phyloP scores from a whole-genome alignment of 2,888 invertebrate species.

The Scrobipalpa costella region DNA sequence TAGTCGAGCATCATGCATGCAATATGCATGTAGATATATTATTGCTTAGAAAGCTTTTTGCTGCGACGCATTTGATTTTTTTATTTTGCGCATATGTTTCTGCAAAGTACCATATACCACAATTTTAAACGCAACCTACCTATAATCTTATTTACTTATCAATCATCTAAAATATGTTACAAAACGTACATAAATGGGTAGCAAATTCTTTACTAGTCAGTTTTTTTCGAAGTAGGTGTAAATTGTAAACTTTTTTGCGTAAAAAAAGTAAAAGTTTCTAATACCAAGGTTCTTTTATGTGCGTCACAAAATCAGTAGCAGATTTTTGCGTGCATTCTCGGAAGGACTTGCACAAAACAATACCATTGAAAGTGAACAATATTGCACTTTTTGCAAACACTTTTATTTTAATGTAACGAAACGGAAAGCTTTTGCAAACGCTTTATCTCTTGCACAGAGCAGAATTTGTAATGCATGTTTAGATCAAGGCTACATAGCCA shows the following conservation, averaged over 20 bases:
- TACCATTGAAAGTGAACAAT: slow-evolving; percentile 50
- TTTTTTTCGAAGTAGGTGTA: neutral
- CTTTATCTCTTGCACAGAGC: neutral
- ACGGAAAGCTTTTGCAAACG: slow-evolving; percentile 43
- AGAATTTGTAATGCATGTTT: neutral
- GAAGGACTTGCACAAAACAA: slow-evolving; percentile 68
- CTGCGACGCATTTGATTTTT: no score
- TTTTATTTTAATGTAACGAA: slow-evolving; percentile 43
- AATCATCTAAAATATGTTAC: no score
- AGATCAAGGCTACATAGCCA: no score
- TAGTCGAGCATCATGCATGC: neutral
- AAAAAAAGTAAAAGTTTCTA: slow-evolving; percentile 17
- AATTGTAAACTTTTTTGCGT: neutral
- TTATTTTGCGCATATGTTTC: no score
- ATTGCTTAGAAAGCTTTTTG: neutral
- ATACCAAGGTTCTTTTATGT: neutral
- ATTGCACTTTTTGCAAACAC: slow-evolving; percentile 37
- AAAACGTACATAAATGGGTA: no score
- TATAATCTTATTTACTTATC: no score
- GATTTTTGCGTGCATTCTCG: slow-evolving; percentile 49
- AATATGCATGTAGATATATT: neutral
- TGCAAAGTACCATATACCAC: no score
- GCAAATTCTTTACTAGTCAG: neutral
- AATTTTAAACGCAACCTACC: no score
- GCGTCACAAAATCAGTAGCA: slow-evolving; percentile 49